Evolutionary conservation across 2,797 vertebrate genomes (phyloP), one percentile per base, ranked within the genome.

Genomic region (Scarus forsteni): DNA sequence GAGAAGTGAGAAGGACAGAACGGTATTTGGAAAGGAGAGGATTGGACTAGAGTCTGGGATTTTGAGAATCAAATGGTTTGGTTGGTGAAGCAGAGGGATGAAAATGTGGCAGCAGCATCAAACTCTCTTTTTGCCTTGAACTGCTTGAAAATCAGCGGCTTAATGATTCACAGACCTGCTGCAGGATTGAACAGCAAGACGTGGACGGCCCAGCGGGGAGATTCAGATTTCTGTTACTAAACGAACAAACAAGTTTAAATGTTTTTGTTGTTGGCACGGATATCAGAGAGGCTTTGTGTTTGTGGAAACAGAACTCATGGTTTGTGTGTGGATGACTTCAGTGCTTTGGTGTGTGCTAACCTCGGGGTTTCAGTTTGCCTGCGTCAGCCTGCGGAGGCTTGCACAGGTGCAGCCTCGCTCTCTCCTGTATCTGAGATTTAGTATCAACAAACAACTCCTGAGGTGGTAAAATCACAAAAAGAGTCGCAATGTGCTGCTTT

Each of bases 11-110:
- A 27, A 38, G 18, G 38, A 63, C 14, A 64, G 11, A 52, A 7
- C 0, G 0, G 18, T 10, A 27, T 69, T 75, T 84, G 38, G 53
- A 81, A 79, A 75, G 27, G n/a, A 67, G 65, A 73, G 46, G 58
- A 67, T 45, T 61, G 49, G 60, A 83, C 73, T 39, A 1, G 18
- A 58, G 66, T 45, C 12, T 48, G 55, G 2, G 27, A 63, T 61
- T 73, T 56, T 60, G 16, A 73, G 27, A 51, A 76, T 70, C 46
- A 46, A 43, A 79, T 18, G 39, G 62, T 73, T 63, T 77, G 55
- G 54, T 56, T 39, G 10, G 40, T 34, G 48, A 5, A 53, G 53
- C 73, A 77, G 48, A 45, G 34, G 7, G 40, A 67, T 14, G 0
- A 0, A 59, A 70, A 52, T 55, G 60, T 83, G 63, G 68, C 61